phyloP scores from a whole-genome alignment of 2,888 invertebrate genomes.

The Macrostomum cliftonense region DNA sequence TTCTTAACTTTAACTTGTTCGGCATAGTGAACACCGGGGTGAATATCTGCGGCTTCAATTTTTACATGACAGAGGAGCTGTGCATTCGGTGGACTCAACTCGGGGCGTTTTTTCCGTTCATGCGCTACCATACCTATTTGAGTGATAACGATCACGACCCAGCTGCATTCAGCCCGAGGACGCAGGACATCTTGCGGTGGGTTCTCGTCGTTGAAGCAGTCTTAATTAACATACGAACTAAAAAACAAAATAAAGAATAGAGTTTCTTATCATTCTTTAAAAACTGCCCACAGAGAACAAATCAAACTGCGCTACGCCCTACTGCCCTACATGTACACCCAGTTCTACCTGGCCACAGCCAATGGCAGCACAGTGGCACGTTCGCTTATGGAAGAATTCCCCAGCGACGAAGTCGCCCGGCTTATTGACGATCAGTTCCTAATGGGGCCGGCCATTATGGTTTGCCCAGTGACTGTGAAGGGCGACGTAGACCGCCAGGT shows the following conservation, averaged over 20 bases:
- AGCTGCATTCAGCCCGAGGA: conserved; percentile 50
- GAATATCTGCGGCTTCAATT: conserved; percentile 32
- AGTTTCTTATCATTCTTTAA: no score
- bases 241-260: no score
- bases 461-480: conserved; percentile 12
- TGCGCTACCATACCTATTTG: conserved; percentile 29
- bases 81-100: conserved; percentile 34
- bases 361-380: conserved; percentile 23
- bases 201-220: no score
- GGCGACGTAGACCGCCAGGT: not conserved
- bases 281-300: conserved; percentile 21
- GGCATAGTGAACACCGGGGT: conserved; percentile 32
- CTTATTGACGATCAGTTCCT: conserved; percentile 13
- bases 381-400: conserved; percentile 22
- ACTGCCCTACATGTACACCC: conserved; percentile 40
- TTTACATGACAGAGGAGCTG: conserved; percentile 26
- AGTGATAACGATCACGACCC: conserved; percentile 63
- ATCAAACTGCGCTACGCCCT: conserved; percentile 33
- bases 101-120: conserved; percentile 35
- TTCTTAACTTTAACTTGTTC: conserved; percentile 20
- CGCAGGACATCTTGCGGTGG: conserved; percentile 37
- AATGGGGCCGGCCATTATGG: conserved; percentile 25
- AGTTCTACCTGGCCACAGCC: conserved; percentile 22
- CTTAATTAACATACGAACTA: no score
- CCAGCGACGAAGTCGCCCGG: not conserved